Evolutionary conservation across 2,888 invertebrate genomes (phyloP), one percentile per base, ranked within the genome.

Genomic region (Yponomeuta cagnagella): DNA sequence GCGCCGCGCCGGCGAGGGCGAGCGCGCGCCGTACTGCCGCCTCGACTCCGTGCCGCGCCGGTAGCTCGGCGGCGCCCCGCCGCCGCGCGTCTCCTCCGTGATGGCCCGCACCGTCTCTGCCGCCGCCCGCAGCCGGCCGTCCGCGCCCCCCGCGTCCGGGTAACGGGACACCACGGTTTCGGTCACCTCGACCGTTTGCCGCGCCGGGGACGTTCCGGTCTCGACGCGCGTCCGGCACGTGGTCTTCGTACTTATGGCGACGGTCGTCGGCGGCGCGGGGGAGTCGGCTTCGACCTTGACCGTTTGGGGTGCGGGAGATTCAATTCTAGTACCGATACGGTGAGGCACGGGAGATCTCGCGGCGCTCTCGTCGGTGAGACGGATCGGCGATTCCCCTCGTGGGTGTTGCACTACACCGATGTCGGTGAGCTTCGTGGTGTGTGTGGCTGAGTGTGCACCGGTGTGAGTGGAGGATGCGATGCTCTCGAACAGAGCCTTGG

Each of bases 401-500:
- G 43, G 43, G 43, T 43, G 43, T 43, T 6, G 43, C 43, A 5
- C 81, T 0, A 90, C 88, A 30, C 92, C 90, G 65, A 93, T 93
- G 72, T 93, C 93, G 10, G 90, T 90, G 37, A 93, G 77, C 74
- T 93, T 93, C 0, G 89, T 83, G 30, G 73, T 74, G 30, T 63
- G 52, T 58, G 74, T 69, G 48, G 74, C 76, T 8, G 76, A 76
- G 64, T 85, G 84, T 75, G 85, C 84, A 10, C 79, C 77, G 76
- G 87, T 84, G 74, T 83, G 79, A 52, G 86, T 82, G 31, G 86
- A 85, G 23, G 90, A 87, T 48, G 93, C 93, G 74, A 94, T 94
- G 73, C 93, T 95, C 86, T 96, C 95, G 83, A 95, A 95, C 63
- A 95, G 81, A 64, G 94, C 94, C 82, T 95, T 95, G 0, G 96